These are phyloP conservation scores for Mycalesis mineus DNA, from an alignment of 2,888 invertebrate genomes.

Conservation along the genomic window DNA sequence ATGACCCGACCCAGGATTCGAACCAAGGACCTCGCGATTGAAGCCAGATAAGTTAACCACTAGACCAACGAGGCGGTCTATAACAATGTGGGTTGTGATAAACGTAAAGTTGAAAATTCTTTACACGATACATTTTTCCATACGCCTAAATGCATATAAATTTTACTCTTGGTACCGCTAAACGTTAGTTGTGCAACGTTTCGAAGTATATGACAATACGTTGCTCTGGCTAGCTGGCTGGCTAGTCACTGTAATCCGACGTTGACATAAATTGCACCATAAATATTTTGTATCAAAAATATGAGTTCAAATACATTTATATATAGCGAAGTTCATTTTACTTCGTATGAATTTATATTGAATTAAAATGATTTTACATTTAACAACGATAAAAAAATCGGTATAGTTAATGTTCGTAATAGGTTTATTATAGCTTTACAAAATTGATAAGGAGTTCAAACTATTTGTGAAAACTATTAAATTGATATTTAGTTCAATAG, in stretches of 20 bases:
- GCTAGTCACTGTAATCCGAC: slow-evolving; percentile 33
- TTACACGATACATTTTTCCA: neutral
- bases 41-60: no score
- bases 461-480: neutral
- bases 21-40: no score
- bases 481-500: neutral
- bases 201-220: slow-evolving; percentile 13
- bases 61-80: no score
- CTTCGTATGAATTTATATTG: neutral
- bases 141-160: neutral
- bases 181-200: slow-evolving; percentile 12
- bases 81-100: neutral
- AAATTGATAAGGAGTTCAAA: slow-evolving; percentile 2
- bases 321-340: slow-evolving; percentile 24
- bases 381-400: no score
- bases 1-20: no score
- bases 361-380: no score
- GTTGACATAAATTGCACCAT: slow-evolving; percentile 30
- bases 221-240: slow-evolving; percentile 18
- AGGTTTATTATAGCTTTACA: neutral
- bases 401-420: no score
- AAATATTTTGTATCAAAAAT: slow-evolving; percentile 30
- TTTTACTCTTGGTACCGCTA: neutral
- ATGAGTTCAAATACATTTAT: neutral
- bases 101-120: neutral